Evolutionary conservation across 2,888 invertebrate genomes (phyloP).

Genomic region (Acrocyrtus sp.): DNA sequence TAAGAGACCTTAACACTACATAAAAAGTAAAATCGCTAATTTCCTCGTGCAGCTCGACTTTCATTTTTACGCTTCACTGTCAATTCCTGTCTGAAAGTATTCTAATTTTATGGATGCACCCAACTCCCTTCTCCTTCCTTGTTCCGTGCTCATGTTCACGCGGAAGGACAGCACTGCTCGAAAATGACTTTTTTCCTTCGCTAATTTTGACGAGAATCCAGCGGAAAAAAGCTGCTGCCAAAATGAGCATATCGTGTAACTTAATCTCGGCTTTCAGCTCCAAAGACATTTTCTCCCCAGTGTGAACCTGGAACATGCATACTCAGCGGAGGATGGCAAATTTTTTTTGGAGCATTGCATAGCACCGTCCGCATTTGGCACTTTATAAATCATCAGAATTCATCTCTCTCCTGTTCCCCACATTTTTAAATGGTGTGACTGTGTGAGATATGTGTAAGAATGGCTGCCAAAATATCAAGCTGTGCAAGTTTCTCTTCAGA

Average conservation of each 20-base stretch:
- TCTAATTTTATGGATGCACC: no score
- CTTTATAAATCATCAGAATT: conserved; percentile 40
- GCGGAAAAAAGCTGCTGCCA: background rate
- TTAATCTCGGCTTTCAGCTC: background rate
- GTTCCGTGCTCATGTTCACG: conserved; percentile 1
- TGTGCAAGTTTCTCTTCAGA: background rate
- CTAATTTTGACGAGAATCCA: background rate
- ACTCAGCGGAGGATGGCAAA: conserved; percentile 2
- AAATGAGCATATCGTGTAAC: background rate
- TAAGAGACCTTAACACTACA: no score
- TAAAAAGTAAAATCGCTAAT: no score
- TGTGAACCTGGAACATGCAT: background rate
- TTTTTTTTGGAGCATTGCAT: conserved; percentile 17
- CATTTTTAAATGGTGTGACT: conserved; percentile 8
- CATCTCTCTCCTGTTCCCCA: no score
- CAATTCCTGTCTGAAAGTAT: no score
- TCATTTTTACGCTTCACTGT: conserved; percentile 28
- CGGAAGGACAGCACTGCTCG: background rate
- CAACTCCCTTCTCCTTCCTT: background rate
- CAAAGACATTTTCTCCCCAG: background rate
- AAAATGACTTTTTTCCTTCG: conserved; percentile 17
- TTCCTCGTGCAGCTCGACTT: no score
- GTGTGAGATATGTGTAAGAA: background rate
- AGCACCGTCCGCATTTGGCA: conserved; percentile 34
- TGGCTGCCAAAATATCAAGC: background rate